phyloP scores from a whole-genome alignment of 2,113 vertebrate species.

The Upupa epops region DNA sequence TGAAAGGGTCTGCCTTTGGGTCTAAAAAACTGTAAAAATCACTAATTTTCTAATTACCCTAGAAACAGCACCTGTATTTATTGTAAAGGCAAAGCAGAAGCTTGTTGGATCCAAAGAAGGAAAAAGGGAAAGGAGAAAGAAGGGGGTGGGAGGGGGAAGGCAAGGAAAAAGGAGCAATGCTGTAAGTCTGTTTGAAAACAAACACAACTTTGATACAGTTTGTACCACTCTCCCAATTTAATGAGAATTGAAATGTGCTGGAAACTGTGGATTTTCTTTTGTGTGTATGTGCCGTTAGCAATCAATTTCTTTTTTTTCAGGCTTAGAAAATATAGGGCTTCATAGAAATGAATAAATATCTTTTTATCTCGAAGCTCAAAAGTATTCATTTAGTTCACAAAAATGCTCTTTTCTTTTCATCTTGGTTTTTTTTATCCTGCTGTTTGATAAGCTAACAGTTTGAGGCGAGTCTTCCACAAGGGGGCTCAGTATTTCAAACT shows the following conservation, averaged over 20 bases:
- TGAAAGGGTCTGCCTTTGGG: not conserved
- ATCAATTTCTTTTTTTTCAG: not conserved
- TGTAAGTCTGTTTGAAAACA: not conserved
- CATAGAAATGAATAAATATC: not conserved
- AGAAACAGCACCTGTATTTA: not conserved
- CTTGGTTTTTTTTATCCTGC: not conserved
- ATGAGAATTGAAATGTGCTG: not conserved
- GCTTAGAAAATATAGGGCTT: not conserved
- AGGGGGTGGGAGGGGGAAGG: too few species aligned
- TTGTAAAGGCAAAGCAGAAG: not conserved
- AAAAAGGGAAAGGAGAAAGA: too few species aligned
- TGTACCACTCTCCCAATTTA: not conserved
- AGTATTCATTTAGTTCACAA: not conserved
- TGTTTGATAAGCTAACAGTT: not conserved
- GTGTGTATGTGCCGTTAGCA: not conserved
- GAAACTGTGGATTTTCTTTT: not conserved
- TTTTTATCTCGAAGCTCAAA: not conserved
- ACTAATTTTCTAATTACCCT: not conserved
- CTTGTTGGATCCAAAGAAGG: not conserved
- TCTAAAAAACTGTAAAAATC: not conserved
- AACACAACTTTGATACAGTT: not conserved
- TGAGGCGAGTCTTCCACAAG: conserved; percentile 38
- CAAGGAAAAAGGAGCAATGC: too few species aligned
- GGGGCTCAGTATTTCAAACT: conserved; percentile 53
- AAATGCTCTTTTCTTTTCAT: not conserved